phyloP scores from a whole-genome alignment of 2,797 vertebrate species.

The Poeciliopsis paucimaculata region DNA sequence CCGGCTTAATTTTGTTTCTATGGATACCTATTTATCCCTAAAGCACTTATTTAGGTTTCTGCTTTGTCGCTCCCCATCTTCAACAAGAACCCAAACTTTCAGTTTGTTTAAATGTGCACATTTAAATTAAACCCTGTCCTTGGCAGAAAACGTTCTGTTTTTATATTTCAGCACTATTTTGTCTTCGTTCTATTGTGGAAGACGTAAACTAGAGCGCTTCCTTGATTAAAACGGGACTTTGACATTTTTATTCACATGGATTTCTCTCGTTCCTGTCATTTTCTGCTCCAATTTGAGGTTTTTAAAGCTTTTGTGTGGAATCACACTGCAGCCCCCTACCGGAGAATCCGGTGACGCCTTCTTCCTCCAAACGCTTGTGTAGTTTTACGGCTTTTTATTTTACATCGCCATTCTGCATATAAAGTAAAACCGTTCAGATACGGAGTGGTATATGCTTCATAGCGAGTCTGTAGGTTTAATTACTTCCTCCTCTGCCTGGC shows the following conservation, averaged over 20 bases:
- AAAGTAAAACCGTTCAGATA: conserved; percentile 15
- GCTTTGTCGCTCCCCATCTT: background rate
- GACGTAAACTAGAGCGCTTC: background rate
- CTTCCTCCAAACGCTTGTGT: background rate
- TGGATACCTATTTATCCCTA: background rate
- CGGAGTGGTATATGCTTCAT: conserved; percentile 16
- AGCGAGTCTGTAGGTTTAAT: conserved; percentile 31
- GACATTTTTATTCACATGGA: background rate
- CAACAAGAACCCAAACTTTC: background rate
- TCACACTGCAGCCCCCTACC: background rate
- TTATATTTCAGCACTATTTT: background rate
- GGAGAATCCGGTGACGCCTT: background rate
- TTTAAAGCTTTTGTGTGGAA: background rate
- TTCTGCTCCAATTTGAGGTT: background rate
- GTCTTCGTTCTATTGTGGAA: background rate
- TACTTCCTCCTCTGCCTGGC: conserved; percentile 17
- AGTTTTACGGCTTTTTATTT: conserved; percentile 1
- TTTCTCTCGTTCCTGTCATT: background rate
- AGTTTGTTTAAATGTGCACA: background rate
- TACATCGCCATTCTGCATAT: background rate
- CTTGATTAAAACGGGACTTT: background rate
- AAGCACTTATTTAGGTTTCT: background rate
- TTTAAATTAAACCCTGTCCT: background rate
- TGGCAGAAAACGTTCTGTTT: background rate
- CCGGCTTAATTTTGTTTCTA: background rate